Evolutionary conservation across 2,888 invertebrate genomes (phyloP), one percentile per base, ranked within the genome.

Genomic region (Drosophila kanekoi): DNA sequence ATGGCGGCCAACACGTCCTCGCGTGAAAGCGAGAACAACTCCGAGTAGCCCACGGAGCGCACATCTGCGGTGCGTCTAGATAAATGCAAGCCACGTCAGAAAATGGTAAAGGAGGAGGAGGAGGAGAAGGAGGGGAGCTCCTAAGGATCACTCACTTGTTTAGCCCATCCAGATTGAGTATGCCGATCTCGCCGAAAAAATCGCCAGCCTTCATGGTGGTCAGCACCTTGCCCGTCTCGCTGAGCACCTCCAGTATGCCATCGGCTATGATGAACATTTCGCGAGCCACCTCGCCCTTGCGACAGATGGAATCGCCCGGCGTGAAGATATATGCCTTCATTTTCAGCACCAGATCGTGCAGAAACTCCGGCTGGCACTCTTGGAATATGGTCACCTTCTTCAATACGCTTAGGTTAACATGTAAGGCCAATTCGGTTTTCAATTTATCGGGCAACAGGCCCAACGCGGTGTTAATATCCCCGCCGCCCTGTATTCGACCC

Each of bases 201-300:
- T 98, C 98, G 0, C 98, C 98, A 1, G 98, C 98, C 90, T 97
- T 97, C 98, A 99, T 98, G 28, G 97, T 97, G 0, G 98, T 98
- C 41, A 98, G 93, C 3, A 99, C 97, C 85, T 96, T 95, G 0
- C 98, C 98, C 10, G 96, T 96, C 91, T 98, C 98, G 89, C 98
- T 98, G 91, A 98, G 96, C 13, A 98, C 98, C 93, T 98, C 98
- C 60, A 98, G 93, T 85, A 98, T 98, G 9, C 98, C 99, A 92
- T 98, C 98, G 4, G 98, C 98, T 90, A 99, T 98, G 86, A 99
- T 99, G 91, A 98, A 99, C 98, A 99, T 99, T 93, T 99, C 98
- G 73, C 98, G 94, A 0, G 98, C 98, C 18, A 98, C 97, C 93
- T 98, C 96, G 87, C 95, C 98, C 93, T 98, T 97, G 40, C 98